phyloP scores from a whole-genome alignment of 1,140 invertebrate species.

The Drosophila bocqueti region DNA sequence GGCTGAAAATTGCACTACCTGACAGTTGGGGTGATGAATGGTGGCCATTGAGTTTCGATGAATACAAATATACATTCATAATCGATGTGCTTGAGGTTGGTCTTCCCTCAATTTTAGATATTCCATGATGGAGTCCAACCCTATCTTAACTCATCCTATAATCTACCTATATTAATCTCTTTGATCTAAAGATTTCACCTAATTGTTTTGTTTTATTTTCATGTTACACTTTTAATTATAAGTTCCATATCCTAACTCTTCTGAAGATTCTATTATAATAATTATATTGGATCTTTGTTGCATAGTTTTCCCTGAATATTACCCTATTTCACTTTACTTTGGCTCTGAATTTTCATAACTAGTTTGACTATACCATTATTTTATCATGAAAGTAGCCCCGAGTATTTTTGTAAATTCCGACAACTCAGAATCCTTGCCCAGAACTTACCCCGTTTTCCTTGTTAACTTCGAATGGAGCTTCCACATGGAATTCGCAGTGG shows the following conservation, averaged over 20 bases:
- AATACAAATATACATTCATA: slow-evolving; percentile 29
- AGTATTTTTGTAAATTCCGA: neutral
- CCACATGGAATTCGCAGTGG: slow-evolving; percentile 59
- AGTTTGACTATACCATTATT: too few species aligned
- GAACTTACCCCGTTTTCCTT: slow-evolving; percentile 70
- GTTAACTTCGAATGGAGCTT: slow-evolving; percentile 46
- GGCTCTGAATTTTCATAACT: too few species aligned
- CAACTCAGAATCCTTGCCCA: neutral
- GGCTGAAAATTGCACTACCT: slow-evolving; percentile 51
- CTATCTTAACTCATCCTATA: neutral
- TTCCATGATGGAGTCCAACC: slow-evolving; percentile 3
- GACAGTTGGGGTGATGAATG: slow-evolving; percentile 45
- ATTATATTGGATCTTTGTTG: neutral
- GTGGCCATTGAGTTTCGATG: slow-evolving; percentile 30
- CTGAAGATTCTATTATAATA: too few species aligned
- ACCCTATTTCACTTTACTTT: too few species aligned
- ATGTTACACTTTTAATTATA: too few species aligned
- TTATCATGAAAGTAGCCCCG: neutral
- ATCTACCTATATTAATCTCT: neutral
- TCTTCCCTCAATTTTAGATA: slow-evolving; percentile 3
- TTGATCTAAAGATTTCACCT: neutral
- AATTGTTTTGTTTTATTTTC: neutral
- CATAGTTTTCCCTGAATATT: too few species aligned
- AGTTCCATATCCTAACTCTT: neutral
- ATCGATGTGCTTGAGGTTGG: slow-evolving; percentile 12